These are phyloP conservation scores for Lysandra coridon DNA, from an alignment of 2,888 invertebrate species.

Conservation along the genomic window DNA sequence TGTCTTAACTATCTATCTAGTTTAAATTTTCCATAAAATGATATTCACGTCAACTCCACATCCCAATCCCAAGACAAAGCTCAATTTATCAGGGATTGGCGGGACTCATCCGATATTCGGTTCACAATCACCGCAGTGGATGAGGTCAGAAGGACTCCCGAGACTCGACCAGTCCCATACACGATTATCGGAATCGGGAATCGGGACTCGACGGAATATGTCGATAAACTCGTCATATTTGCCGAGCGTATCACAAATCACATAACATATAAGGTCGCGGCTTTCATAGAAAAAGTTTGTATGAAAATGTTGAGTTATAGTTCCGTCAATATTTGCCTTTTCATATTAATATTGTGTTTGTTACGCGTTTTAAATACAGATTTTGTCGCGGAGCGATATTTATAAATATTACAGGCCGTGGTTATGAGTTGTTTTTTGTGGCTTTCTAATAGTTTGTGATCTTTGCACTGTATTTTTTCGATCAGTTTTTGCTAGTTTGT, in stretches of 20 bases:
- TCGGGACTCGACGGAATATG: background rate
- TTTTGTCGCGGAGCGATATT: no score
- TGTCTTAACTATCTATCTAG: no score
- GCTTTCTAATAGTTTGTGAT: no score
- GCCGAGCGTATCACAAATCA: background rate
- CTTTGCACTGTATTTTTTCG: no score
- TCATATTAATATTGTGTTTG: no score
- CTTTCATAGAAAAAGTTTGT: background rate
- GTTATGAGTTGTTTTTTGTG: no score
- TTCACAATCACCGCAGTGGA: background rate
- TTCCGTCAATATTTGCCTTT: no score
- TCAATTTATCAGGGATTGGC: background rate
- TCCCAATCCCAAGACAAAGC: background rate
- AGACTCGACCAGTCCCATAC: background rate
- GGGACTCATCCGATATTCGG: background rate
- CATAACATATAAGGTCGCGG: background rate
- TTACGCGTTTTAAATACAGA: no score
- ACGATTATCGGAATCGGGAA: background rate
- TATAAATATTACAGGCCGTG: no score
- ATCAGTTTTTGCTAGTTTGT: no score
- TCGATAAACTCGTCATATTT: background rate
- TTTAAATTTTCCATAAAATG: background rate
- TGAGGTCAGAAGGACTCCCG: background rate
- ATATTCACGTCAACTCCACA: background rate
- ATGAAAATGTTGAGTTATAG: background rate